Conservation (phyloP, 1,140 invertebrate genomes). For the Anoplophora glabripennis region DNA sequence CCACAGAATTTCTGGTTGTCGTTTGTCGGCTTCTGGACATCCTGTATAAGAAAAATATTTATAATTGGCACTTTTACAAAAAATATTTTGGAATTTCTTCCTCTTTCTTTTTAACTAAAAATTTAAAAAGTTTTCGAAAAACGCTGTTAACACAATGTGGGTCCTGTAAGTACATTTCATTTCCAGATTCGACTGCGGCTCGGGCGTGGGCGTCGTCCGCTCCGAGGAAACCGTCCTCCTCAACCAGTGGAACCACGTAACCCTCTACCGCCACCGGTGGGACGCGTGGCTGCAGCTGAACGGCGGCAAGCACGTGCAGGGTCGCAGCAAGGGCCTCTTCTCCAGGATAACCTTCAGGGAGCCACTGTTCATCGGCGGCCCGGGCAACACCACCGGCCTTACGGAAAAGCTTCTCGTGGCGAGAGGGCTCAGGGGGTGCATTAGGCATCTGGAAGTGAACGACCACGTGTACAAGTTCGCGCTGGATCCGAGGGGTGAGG, state of each 20-base stretch:
- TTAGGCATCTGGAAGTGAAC: constrained; percentile 86
- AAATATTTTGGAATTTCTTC: too few species aligned
- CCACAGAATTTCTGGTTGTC: too few species aligned
- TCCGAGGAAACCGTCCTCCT: constrained; percentile 80
- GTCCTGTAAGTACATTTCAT: constrained; percentile 25
- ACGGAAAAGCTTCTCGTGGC: constrained; percentile 72
- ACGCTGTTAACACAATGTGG: too few species aligned
- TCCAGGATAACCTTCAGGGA: constrained; percentile 91
- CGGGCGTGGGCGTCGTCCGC: constrained; percentile 81
- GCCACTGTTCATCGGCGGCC: constrained; percentile 88
- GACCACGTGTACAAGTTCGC: constrained; percentile 85
- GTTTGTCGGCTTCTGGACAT: too few species aligned
- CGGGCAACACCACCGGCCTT: constrained; percentile 80
- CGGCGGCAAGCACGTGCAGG: constrained; percentile 77
- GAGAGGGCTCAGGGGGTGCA: constrained; percentile 84
- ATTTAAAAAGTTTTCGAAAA: too few species aligned
- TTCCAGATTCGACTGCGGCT: constrained; percentile 91
- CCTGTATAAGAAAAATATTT: too few species aligned
- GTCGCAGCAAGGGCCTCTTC: constrained; percentile 89
- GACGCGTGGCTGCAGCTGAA: constrained; percentile 91
- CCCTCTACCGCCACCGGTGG: constrained; percentile 84
- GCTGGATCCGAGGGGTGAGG: constrained; percentile 72
- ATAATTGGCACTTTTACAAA: too few species aligned
- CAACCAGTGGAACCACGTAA: constrained; percentile 90
- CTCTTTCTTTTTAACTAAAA: too few species aligned